Base-by-base conservation (phyloP, 1,140 invertebrate genomes). In the Popillia japonica region DNA sequence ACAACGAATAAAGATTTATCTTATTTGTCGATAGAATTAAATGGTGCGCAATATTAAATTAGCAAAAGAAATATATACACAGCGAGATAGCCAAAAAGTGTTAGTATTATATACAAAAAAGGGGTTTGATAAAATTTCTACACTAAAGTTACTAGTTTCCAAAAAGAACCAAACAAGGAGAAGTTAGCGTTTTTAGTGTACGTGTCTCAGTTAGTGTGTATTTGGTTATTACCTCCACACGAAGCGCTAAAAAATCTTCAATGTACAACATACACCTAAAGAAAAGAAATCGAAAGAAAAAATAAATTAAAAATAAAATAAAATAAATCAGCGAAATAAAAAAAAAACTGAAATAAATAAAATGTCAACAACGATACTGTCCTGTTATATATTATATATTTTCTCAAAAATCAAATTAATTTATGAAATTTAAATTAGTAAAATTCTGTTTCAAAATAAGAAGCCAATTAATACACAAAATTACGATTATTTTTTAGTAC, bases 161-260 rank as follows among this genome's bases (percentile, higher is more conserved):
- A 27, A 48, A 41, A 76, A 6, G 23, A 55, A 76, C 3, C 0
- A 76, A 48, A 76, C 9, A 76, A 22, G 17, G 22, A 55, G 14
- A 23, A 76, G 75, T 48, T 76, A 76, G 75, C 44, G 75, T 76
- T 74, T 34, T 68, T 76, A 76, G 75, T 76, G 75, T 76, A 55
- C 23, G 75, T 55, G 75, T 44, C 27, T 34, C 41, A n/a, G 41
- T 76, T 76, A 74, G 72, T 74, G 72, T 76, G 23, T 55, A 48
- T 76, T 76, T 76, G 75, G 75, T 76, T 76, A 76, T 76, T 76
- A 76, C 75, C 75, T 76, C 75, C 75, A 76, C 20, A 42, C 75
- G 75, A 76, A 76, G 75, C 75, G 44, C 75, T 76, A 76, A 55
- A 76, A 44, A 76, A 76, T 55, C 41, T 55, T 77, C 75, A 76